Base-by-base conservation (phyloP, 2,888 invertebrate species). In the Meganola albula region DNA sequence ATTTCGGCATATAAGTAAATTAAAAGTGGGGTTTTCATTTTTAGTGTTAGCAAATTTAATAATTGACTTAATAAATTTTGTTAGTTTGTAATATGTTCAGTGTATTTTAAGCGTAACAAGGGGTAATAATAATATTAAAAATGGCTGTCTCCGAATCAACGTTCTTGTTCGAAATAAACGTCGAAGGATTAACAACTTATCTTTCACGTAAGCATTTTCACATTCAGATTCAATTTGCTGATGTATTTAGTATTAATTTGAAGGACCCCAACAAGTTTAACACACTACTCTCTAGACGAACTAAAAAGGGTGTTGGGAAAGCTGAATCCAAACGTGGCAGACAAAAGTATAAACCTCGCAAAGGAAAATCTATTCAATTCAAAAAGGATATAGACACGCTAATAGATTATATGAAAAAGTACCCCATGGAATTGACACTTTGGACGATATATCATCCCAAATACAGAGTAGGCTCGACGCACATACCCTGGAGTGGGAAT, bases 141-240 rank as follows among this genome's bases (percentile, higher is more conserved):
- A 83, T 84, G 80, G 45, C 67, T 62, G 35, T 47, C 55, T 58
- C 67, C 63, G 76, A 74, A 69, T 74, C 78, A 55, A 66, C 74
- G 63, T 80, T 83, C 59, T 60, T 78, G 44, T 68, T 83, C 32
- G 78, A 84, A 44, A 58, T 84, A 31, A 38, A 51, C 7, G 58
- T 78, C 3, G 71, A 74, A 45, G 61, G 74, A 34, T 42, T 82
- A 11, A 63, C 50, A 37, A 74, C 65, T 41, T 66, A 48, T 12
- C 44, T 60, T 21, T 45, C 56, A 24, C 67, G 56, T 33, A 68
- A 59, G 22, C 54, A 74, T 16, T 74, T 72, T 47, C 25, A 39
- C 32, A 63, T 83, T 12, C 60, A 41, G 40, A 58, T 64, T 27
- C 49, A 74, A 40, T 83, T 79, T 42, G 63, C 64, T 21, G 63